A percentile compares a stretch with the other conserved stretches of the same genome.
Evolutionary conservation across 2,113 vertebrate species (phyloP).

Genomic region (Cardinalis cardinalis): DNA sequence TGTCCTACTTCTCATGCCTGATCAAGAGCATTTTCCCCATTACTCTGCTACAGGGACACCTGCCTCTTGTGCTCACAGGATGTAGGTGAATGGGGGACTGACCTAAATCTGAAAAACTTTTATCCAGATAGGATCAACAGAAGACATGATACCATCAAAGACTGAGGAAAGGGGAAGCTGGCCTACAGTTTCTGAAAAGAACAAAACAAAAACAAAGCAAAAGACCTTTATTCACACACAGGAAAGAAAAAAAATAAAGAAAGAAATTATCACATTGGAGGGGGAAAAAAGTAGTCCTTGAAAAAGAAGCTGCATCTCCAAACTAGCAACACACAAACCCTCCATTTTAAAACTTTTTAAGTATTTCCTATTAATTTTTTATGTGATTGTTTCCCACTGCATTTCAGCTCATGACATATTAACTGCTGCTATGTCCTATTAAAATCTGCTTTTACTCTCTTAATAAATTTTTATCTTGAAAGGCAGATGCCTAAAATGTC

Average conservation of each 20-base stretch:
- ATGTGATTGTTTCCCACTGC: not conserved
- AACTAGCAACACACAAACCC: not conserved
- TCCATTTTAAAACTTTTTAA: not conserved
- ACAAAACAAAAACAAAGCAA: not conserved
- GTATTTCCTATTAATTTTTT: not conserved
- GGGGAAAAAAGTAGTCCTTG: not conserved
- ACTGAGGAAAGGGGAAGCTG: not conserved
- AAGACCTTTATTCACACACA: not conserved
- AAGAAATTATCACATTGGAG: not conserved
- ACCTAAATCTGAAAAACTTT: not conserved
- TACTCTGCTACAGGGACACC: not conserved
- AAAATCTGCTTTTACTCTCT: not conserved
- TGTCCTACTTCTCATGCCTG: not conserved
- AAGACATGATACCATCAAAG: not conserved
- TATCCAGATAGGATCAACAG: not conserved
- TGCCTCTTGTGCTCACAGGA: not conserved
- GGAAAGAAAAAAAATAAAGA: fast-evolving
- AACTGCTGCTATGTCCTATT: not conserved
- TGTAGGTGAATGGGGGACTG: not conserved
- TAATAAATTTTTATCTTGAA: not conserved
- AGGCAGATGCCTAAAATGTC: not conserved
- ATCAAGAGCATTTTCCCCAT: fast-evolving
- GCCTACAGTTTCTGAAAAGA: not conserved
- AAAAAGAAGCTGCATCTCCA: not conserved
- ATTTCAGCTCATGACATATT: not conserved